These are phyloP conservation scores for Tachuris rubrigastra DNA, from an alignment of 2,113 vertebrate genomes.

Conservation along the genomic window DNA sequence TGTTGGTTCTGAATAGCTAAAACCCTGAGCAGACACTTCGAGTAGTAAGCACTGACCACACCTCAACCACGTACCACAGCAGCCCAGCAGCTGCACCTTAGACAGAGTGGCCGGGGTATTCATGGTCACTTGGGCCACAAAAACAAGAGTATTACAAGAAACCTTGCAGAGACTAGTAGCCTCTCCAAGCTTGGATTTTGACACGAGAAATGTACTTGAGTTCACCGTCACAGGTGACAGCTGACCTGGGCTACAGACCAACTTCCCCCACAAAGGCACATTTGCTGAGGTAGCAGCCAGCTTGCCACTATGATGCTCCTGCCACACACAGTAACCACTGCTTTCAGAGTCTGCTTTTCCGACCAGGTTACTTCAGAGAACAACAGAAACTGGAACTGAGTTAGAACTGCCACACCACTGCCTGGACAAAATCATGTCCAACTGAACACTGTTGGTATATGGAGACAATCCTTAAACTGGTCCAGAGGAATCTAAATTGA, in stretches of 20 bases:
- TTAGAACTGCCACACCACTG: neutral
- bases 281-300: neutral
- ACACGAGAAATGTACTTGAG: neutral
- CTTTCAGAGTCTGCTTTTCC: neutral
- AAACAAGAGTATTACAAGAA: fast-evolving
- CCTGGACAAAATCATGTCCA: neutral
- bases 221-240: neutral
- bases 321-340: fast-evolving
- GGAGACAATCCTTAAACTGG: neutral
- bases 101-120: neutral
- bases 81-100: neutral
- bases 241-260: too few species aligned
- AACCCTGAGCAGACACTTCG: neutral
- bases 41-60: neutral
- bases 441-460: neutral
- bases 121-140: fast-evolving
- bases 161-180: neutral
- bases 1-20: neutral
- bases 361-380: neutral
- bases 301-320: fast-evolving
- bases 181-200: neutral
- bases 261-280: neutral
- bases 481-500: neutral
- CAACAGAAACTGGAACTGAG: neutral
- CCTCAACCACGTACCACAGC: neutral